Evolutionary conservation across 2,113 vertebrate species (phyloP), one percentile per base, ranked within the genome.

Genomic region (Ageneiosus marmoratus): DNA sequence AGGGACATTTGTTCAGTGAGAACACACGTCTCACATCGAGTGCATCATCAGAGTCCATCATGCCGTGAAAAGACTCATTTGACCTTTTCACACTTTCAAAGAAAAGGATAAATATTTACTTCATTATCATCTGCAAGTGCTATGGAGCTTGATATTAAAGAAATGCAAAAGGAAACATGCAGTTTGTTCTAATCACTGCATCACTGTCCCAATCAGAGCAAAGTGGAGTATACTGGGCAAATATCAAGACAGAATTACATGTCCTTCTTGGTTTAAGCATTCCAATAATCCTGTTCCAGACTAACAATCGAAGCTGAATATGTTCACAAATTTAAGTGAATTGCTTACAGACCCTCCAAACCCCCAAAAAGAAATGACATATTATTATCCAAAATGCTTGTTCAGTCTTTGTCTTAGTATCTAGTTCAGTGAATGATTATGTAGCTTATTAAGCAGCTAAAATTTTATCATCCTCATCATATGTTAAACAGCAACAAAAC

Each of bases 1-100:
- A n/a, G n/a, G n/a, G n/a, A 24, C 77, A 60, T n/a, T 62, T n/a
- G 77, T 76, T 56, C 44, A 80, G 46, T 62, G 18, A 51, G 56
- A 56, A 51, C 70, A 63, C 37, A 62, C 29, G 9, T 34, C 72
- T 63, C 16, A 29, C 51, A 65, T 80, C 51, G 8, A 51, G 27
- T 51, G 32, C 76, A 81, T 73, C 65, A 53, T 56, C 48, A 27
- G n/a, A 79, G 46, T 69, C 50, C 5, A 22, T 69, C 50, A 58
- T 27, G 74, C 20, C 5, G 22, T 50, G 12, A 41, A 72, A 27
- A 53, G 4, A 20, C 44, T 29, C 65, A 11, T 69, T 37, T 69
- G 34, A 69, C 34, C 34, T 20, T 20, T 67, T 32, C 9, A 12
- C 6, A 4, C 27, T 60, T 60, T 62, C 5, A 67, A 69, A 22